A percentile compares a stretch with the other conserved stretches of the same genome.
Evolutionary conservation across 1,140 invertebrate species (phyloP).

Genomic region (Rhagoletis pomonella): DNA sequence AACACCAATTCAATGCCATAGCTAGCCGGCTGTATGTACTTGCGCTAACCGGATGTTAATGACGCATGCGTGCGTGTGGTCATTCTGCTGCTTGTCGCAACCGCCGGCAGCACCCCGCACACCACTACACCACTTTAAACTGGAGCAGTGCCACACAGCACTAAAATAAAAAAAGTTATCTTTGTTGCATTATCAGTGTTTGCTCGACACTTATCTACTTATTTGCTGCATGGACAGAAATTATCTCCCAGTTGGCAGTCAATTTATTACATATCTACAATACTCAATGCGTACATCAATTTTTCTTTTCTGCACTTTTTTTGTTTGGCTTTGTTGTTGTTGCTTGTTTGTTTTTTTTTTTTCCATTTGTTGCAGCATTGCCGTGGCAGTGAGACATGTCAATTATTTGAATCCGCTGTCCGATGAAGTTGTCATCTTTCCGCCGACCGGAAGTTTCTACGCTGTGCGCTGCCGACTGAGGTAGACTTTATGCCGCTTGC

Average conservation of each 20-base stretch:
- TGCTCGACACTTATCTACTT: neutral
- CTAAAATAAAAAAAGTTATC: conserved; percentile 22
- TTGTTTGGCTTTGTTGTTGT: neutral
- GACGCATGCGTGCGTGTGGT: conserved; percentile 38
- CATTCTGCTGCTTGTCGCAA: neutral
- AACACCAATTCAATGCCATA: neutral
- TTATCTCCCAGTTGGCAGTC: neutral
- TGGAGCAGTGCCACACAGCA: neutral
- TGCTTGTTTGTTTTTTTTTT: neutral
- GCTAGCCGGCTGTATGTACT: neutral
- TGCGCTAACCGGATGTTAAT: neutral
- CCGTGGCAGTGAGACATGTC: conserved; percentile 18
- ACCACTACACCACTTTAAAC: neutral
- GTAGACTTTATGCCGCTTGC: neutral
- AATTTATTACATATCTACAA: neutral
- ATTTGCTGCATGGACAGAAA: neutral
- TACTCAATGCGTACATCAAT: neutral
- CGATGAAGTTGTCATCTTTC: conserved; percentile 28
- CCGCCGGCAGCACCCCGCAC: neutral
- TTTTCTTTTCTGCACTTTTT: neutral
- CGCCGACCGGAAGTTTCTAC: neutral
- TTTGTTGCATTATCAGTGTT: conserved; percentile 31
- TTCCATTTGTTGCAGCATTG: neutral
- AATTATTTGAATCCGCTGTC: neutral
- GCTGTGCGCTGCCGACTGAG: neutral